Conservation (phyloP, 2,797 vertebrate species). For the Syngnathus acus region DNA sequence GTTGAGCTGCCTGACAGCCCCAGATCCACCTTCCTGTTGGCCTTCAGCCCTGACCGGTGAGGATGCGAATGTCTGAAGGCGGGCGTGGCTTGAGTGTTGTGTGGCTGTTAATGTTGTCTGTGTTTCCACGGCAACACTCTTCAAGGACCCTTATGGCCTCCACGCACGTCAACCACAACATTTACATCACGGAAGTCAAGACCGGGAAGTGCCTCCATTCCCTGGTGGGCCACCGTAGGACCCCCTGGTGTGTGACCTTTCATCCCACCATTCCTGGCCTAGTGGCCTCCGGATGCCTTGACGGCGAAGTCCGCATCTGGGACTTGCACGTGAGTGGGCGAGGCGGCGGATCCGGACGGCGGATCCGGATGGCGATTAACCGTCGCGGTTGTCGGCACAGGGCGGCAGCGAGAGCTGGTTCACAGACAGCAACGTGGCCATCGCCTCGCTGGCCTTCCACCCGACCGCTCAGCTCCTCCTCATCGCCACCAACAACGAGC, state of each 20-base stretch:
- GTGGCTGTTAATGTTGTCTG: neutral
- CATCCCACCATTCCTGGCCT: slow-evolving; percentile 96
- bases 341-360: neutral
- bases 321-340: slow-evolving; percentile 90
- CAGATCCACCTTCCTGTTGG: slow-evolving; percentile 95
- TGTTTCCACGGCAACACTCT: neutral
- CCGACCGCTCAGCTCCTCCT: slow-evolving; percentile 96
- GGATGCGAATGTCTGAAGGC: neutral
- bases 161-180: slow-evolving; percentile 98
- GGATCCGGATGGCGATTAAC: too few species aligned
- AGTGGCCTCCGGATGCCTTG: slow-evolving; percentile 96
- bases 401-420: slow-evolving; percentile 99
- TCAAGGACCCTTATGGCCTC: slow-evolving; percentile 92
- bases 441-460: slow-evolving; percentile 94
- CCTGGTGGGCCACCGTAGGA: slow-evolving; percentile 92
- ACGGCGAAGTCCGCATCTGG: slow-evolving; percentile 98
- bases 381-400: slow-evolving; percentile 51
- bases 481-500: slow-evolving; percentile 96
- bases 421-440: slow-evolving; percentile 95
- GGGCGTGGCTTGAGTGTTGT: neutral
- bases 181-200: slow-evolving; percentile 98
- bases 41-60: slow-evolving; percentile 98
- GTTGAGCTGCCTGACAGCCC: slow-evolving; percentile 99
- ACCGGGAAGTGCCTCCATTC: slow-evolving; percentile 97
- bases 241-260: slow-evolving; percentile 98